Evolutionary conservation across 2,888 invertebrate species (phyloP).

Genomic region (Drosophila imparisetae): DNA sequence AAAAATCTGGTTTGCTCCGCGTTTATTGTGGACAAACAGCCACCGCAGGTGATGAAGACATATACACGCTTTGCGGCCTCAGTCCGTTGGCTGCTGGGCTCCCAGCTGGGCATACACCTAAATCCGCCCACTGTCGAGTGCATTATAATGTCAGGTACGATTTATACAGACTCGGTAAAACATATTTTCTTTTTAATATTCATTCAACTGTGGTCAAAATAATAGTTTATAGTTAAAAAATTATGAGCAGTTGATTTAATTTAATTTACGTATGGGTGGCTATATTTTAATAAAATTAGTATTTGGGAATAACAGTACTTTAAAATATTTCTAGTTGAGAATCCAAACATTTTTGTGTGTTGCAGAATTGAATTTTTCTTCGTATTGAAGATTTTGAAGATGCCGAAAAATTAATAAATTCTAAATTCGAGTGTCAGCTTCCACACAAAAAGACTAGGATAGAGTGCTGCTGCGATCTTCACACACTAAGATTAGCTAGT

Average conservation of each 20-base stretch:
- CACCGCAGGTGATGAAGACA: conserved; percentile 99
- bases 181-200: neutral
- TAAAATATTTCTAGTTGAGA: neutral
- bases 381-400: too few relatives aligned
- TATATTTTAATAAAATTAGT: neutral
- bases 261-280: neutral
- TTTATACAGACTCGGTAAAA: neutral
- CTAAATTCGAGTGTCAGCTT: neutral
- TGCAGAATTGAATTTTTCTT: neutral
- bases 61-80: conserved; percentile 97
- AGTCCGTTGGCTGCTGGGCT: conserved; percentile 95
- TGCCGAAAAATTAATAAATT: neutral
- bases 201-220: neutral
- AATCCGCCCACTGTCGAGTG: conserved; percentile 94
- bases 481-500: neutral
- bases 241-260: too few relatives aligned
- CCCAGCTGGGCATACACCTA: conserved; percentile 96
- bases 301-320: neutral
- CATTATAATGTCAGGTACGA: conserved; percentile 84
- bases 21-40: conserved; percentile 98
- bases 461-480: neutral
- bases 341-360: neutral
- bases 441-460: neutral
- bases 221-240: too few relatives aligned
- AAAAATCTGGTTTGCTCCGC: conserved; percentile 85